phyloP scores from a whole-genome alignment of 1,140 invertebrate species.

The Anoplophora glabripennis region DNA sequence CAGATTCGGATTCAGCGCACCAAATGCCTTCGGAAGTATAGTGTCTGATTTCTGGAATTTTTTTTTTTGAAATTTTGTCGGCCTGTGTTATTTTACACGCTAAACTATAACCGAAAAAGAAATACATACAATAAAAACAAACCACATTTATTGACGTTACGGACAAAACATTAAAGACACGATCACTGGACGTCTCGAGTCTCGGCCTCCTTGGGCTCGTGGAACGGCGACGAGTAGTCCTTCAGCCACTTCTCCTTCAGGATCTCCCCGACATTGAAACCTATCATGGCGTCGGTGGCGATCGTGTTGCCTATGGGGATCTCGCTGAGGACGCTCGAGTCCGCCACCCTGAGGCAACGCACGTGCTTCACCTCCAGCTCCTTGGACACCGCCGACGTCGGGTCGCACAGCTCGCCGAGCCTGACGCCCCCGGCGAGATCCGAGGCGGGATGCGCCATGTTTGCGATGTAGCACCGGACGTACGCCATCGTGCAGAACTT shows the following conservation, averaged over 20 bases:
- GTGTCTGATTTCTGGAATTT: no score
- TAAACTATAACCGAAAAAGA: no score
- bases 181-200: no score
- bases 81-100: no score
- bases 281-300: slow-evolving; percentile 46
- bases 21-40: no score
- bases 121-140: no score
- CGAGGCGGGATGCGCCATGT: slow-evolving; percentile 50
- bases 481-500: slow-evolving; percentile 58
- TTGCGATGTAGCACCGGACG: slow-evolving; percentile 52
- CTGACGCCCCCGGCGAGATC: slow-evolving; percentile 62
- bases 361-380: slow-evolving; percentile 66
- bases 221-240: slow-evolving; percentile 16
- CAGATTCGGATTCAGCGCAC: no score
- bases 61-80: no score
- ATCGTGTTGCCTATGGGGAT: slow-evolving; percentile 48
- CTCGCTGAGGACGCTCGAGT: slow-evolving; percentile 69
- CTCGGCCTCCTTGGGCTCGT: no score
- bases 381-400: slow-evolving; percentile 67
- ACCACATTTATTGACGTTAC: no score
- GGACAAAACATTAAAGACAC: no score
- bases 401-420: slow-evolving; percentile 67
- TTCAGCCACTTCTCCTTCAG: slow-evolving; percentile 32
- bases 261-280: slow-evolving; percentile 26
- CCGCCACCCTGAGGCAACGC: slow-evolving; percentile 65